Evolutionary conservation across 2,113 vertebrate species (phyloP), one percentile per base, ranked within the genome.

Genomic region (Plectropomus leopardus): DNA sequence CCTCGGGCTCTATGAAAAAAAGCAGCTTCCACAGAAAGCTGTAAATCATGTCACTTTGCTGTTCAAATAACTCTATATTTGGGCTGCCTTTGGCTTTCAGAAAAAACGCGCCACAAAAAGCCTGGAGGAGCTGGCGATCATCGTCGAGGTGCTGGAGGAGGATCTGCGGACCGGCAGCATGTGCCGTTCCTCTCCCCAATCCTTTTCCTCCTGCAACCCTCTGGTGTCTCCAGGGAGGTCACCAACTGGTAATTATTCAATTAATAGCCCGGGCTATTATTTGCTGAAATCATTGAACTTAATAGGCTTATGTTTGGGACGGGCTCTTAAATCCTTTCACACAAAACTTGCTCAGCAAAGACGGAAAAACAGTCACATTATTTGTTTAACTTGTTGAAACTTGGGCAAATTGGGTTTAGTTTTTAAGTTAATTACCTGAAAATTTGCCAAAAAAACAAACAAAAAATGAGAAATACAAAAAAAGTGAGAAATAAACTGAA

Each of bases 121-220:
- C 83, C 78, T 96, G 65, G 96, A 97, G 88, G 96, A 97, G 80
- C 90, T 97, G 15, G 94, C 96, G 23, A 95, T 96, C 50, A 94
- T 97, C 21, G 89, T 97, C 3, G 96, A 97, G 86, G 95, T 97
- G 4, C 89, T 97, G 81, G 96, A 97, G 80, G 95, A 97, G 74
- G 96, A 97, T 28, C 91, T 97, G 23, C 94, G 91, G 67, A 68
- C 82, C 5, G 87, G 92, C 61, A 91, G 51, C 14, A 60, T 36
- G 1, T 40, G 51, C 36, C 55, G 9, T 15, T 36, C 83, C 34
- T 17, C 36, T 8, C 26, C 65, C 7, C 34, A 1, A 0, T 63
- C 42, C 3, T 17, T 36, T 14, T 16, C 54, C 53, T 23, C 48
- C 66, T 50, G 26, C n/a, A 9, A 40, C 2, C 21, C 44, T n/a